A percentile compares a stretch with the other conserved stretches of the same genome.
Evolutionary conservation across 2,888 invertebrate genomes (phyloP).

Genomic region (Hedychridium roseum): DNA sequence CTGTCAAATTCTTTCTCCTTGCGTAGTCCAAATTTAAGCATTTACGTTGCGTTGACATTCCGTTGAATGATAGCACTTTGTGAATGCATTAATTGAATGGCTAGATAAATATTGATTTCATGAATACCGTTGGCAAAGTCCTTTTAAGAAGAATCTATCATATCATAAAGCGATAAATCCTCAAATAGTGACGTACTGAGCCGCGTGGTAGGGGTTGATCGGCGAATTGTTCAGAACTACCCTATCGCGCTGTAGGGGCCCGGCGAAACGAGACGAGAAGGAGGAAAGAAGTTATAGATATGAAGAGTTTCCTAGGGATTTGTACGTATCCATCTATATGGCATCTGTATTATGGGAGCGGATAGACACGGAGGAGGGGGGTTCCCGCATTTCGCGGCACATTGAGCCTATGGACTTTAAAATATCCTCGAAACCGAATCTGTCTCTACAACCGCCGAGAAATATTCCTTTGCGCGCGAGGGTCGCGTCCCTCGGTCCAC

Average conservation of each 20-base stretch:
- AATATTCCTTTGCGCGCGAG: slow-evolving; percentile 11
- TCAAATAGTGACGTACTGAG: slow-evolving; percentile 22
- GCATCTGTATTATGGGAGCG: slow-evolving; percentile 46
- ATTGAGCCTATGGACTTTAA: slow-evolving; percentile 57
- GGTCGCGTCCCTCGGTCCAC: not conserved
- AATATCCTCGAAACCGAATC: slow-evolving; percentile 36
- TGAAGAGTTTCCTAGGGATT: slow-evolving; percentile 52
- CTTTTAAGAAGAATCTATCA: slow-evolving; percentile 8
- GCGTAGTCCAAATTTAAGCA: too few species aligned
- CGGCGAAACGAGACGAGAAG: slow-evolving; percentile 15
- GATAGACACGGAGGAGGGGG: slow-evolving; percentile 25
- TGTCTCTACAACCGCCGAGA: slow-evolving; percentile 16
- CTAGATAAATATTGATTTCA: too few species aligned
- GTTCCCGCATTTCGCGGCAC: slow-evolving; percentile 60
- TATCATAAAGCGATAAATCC: slow-evolving; percentile 10
- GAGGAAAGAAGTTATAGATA: slow-evolving; percentile 47
- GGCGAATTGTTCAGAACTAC: slow-evolving; percentile 45
- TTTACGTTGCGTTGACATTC: too few species aligned
- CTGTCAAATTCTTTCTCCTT: not conserved
- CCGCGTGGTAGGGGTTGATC: slow-evolving; percentile 22
- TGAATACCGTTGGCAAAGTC: too few species aligned
- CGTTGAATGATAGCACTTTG: too few species aligned
- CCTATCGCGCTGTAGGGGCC: slow-evolving; percentile 17
- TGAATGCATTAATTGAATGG: too few species aligned
- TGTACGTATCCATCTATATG: slow-evolving; percentile 46